These are phyloP conservation scores for Pteria penguin DNA, from an alignment of 2,888 invertebrate species.

Conservation along the genomic window DNA sequence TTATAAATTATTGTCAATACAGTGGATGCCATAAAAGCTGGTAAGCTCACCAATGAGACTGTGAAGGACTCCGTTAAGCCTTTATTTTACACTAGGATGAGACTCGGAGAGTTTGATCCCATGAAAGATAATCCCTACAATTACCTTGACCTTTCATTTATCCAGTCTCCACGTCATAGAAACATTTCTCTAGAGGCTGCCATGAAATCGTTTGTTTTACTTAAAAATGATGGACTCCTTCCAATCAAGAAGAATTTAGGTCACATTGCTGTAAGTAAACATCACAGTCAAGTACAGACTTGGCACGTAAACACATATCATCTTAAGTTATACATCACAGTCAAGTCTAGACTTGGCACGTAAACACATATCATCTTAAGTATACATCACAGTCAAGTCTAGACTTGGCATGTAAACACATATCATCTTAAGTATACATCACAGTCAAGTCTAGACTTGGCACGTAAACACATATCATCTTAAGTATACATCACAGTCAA, in stretches of 20 bases:
- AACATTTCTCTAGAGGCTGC: slow-evolving; percentile 62
- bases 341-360: no score
- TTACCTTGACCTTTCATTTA: slow-evolving; percentile 39
- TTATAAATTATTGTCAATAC: not conserved
- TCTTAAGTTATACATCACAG: no score
- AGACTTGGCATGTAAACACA: no score
- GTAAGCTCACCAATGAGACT: slow-evolving; percentile 36
- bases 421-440: no score
- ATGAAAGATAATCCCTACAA: slow-evolving; percentile 49
- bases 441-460: no score
- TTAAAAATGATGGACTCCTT: slow-evolving; percentile 64
- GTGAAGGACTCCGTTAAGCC: slow-evolving; percentile 53
- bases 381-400: no score
- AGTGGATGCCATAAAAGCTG: slow-evolving; percentile 45
- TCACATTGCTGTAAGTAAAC: slow-evolving; percentile 44
- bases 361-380: no score
- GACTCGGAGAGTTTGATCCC: slow-evolving; percentile 67
- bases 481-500: no score
- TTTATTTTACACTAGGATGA: slow-evolving; percentile 64
- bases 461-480: no score
- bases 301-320: no score
- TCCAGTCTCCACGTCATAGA: slow-evolving; percentile 55
- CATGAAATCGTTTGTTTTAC: slow-evolving; percentile 65
- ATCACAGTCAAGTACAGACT: no score
- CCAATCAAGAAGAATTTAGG: slow-evolving; percentile 40